A percentile compares a stretch with the other conserved stretches of the same genome.
Evolutionary conservation across 2,797 vertebrate genomes (phyloP).

Genomic region (Leuciscus waleckii): DNA sequence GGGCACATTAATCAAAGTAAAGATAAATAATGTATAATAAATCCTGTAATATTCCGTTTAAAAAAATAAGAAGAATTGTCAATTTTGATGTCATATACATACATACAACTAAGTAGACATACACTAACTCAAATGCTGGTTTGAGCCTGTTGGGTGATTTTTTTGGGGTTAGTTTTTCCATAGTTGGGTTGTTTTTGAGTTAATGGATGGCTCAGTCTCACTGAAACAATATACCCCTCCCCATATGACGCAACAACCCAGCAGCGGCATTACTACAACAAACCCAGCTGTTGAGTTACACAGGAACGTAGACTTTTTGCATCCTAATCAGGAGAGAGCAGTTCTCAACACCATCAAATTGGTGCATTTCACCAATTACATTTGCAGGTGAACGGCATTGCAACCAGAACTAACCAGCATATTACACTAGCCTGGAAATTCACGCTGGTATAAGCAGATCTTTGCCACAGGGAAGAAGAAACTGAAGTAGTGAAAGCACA

Average conservation of each 20-base stretch:
- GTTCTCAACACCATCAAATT: not conserved
- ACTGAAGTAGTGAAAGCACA: constrained; percentile 1
- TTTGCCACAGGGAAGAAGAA: constrained; percentile 1
- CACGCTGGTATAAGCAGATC: constrained; percentile 11
- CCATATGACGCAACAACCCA: not conserved
- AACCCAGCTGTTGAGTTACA: not conserved
- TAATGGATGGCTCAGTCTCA: not conserved
- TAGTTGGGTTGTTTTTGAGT: not conserved
- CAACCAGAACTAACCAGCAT: not conserved
- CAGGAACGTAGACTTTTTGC: not conserved
- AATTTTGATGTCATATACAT: too few relatives aligned
- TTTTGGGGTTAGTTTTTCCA: not conserved
- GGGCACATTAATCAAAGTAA: too few relatives aligned
- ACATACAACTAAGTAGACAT: not conserved
- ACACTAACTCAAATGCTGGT: not conserved
- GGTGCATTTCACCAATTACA: not conserved
- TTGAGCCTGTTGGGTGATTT: not conserved
- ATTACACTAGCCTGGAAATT: not conserved
- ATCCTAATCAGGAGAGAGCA: not conserved
- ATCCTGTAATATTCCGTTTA: too few relatives aligned
- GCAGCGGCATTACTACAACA: not conserved
- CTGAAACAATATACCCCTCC: not conserved
- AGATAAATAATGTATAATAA: too few relatives aligned
- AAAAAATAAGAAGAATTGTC: too few relatives aligned
- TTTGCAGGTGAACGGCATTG: not conserved